phyloP scores from a whole-genome alignment of 2,113 vertebrate genomes.

The Pteronura brasiliensis region DNA sequence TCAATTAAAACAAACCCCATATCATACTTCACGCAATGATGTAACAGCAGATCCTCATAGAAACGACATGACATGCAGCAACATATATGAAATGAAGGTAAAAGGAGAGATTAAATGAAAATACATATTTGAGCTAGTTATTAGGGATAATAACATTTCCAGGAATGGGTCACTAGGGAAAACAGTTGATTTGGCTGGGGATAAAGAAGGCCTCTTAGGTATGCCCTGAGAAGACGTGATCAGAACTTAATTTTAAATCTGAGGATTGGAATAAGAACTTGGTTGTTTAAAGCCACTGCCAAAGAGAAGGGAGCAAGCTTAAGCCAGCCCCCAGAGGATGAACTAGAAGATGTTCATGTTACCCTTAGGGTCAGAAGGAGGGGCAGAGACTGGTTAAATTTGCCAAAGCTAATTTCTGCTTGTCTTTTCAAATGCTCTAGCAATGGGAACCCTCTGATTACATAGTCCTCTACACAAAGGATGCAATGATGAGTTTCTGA shows the following conservation, averaged over 20 bases:
- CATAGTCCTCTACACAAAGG: not conserved
- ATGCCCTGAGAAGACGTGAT: conserved; percentile 47
- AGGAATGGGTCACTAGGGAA: conserved; percentile 44
- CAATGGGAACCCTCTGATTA: not conserved
- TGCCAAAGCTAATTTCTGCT: conserved; percentile 33
- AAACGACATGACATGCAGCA: conserved; percentile 44
- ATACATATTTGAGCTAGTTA: conserved; percentile 40
- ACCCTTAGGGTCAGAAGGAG: not conserved
- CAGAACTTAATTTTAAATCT: conserved; percentile 57
- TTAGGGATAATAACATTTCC: conserved; percentile 45
- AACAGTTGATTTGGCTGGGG: conserved; percentile 49
- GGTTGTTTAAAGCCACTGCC: conserved; percentile 59
- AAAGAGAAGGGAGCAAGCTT: conserved; percentile 37
- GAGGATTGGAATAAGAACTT: conserved; percentile 22
- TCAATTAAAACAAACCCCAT: conserved; percentile 59
- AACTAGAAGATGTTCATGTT: not conserved
- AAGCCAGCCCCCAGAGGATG: not conserved
- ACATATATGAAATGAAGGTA: not conserved
- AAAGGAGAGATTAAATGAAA: conserved; percentile 70
- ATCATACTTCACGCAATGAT: not conserved
- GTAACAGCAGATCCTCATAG: conserved; percentile 19
- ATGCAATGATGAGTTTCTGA: not conserved
- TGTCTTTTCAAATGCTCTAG: conserved; percentile 9
- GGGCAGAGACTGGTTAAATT: not conserved
- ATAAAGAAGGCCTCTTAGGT: conserved; percentile 44